These are phyloP conservation scores for Drosophila subsilvestris DNA, from an alignment of 2,888 invertebrate species.

Conservation along the genomic window DNA sequence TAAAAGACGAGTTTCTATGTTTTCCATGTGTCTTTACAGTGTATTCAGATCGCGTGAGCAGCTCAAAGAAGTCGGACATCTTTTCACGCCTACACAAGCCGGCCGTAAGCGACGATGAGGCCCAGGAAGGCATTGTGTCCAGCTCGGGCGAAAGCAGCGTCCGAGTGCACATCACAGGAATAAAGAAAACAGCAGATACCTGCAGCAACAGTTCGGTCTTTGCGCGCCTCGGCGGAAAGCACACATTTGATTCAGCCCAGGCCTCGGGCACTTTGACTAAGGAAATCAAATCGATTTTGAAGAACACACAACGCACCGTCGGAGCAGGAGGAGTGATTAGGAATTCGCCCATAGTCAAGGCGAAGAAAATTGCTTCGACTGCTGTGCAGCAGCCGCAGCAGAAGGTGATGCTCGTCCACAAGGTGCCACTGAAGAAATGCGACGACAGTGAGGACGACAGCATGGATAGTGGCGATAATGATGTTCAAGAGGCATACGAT, in stretches of 20 bases:
- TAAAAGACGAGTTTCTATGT: not conserved
- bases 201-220: slow-evolving; percentile 81
- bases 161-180: slow-evolving; percentile 69
- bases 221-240: slow-evolving; percentile 82
- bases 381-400: slow-evolving; percentile 65
- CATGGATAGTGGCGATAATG: slow-evolving; percentile 60
- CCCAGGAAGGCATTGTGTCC: slow-evolving; percentile 68
- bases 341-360: slow-evolving; percentile 68
- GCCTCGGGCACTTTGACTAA: slow-evolving; percentile 46
- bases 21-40: slow-evolving; percentile 58
- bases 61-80: slow-evolving; percentile 69
- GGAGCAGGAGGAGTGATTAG: slow-evolving; percentile 31
- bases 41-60: slow-evolving; percentile 81
- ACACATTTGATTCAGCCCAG: slow-evolving; percentile 37
- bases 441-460: slow-evolving; percentile 73
- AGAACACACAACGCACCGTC: slow-evolving; percentile 53
- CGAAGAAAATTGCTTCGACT: slow-evolving; percentile 55
- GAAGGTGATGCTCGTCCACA: slow-evolving; percentile 83
- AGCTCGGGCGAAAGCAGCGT: slow-evolving; percentile 65
- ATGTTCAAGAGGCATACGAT: slow-evolving; percentile 51
- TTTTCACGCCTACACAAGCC: slow-evolving; percentile 79
- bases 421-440: slow-evolving; percentile 82
- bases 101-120: slow-evolving; percentile 55
- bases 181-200: slow-evolving; percentile 42
- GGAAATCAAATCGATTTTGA: slow-evolving; percentile 82